Evolutionary conservation across 2,888 invertebrate genomes (phyloP).

Genomic region (Drosophila anomalipes): DNA sequence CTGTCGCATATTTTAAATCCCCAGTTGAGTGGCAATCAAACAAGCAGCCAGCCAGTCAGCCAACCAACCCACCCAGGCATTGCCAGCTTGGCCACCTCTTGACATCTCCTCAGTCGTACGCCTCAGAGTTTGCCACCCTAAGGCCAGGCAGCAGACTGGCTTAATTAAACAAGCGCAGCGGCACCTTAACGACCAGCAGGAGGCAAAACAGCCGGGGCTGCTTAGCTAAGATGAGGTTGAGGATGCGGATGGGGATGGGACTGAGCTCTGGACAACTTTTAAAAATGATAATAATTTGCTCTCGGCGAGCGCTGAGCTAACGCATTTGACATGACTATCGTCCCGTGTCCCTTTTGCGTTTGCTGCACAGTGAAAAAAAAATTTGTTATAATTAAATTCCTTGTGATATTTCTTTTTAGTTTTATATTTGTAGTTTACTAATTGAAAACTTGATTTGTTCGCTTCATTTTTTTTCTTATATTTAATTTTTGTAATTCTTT

Average conservation of each 20-base stretch:
- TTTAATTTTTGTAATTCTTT: neutral
- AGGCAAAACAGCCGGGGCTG: conserved; percentile 10
- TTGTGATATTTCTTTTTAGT: neutral
- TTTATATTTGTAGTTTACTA: neutral
- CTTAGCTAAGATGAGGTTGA: conserved; percentile 2
- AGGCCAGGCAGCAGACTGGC: conserved; percentile 58
- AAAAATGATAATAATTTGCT: conserved; percentile 77
- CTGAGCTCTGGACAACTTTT: conserved; percentile 57
- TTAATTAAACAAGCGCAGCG: conserved; percentile 75
- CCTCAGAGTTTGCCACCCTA: conserved; percentile 13
- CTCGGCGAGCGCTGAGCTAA: conserved; percentile 29
- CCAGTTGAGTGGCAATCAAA: conserved; percentile 78
- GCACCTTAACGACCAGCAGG: conserved; percentile 69
- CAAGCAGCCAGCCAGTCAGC: conserved; percentile 26
- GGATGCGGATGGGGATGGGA: neutral
- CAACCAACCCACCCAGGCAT: conserved; percentile 23
- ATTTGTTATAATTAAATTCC: neutral
- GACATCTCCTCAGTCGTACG: conserved; percentile 24
- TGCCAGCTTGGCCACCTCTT: conserved; percentile 20
- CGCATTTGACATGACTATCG: conserved; percentile 14
- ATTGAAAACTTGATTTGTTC: neutral
- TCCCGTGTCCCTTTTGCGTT: conserved; percentile 15
- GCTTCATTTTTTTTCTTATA: neutral
- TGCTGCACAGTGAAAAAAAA: neutral
- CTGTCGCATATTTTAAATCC: conserved; percentile 79